These are phyloP conservation scores for Stegostoma tigrinum DNA, from an alignment of 2,113 vertebrate species.

Conservation along the genomic window DNA sequence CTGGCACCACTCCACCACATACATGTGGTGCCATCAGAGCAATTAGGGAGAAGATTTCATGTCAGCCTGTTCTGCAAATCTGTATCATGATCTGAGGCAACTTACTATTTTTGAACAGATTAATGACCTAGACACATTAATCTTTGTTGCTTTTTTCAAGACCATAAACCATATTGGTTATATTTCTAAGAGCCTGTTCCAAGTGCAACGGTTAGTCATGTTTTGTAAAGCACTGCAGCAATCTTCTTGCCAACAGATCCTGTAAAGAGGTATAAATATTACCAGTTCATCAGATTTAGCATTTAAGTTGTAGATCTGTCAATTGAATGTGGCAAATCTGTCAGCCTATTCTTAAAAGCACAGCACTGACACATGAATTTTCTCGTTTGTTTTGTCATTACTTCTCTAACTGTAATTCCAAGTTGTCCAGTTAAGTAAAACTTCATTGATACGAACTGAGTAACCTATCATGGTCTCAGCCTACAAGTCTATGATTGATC, in stretches of 20 bases:
- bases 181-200: neutral
- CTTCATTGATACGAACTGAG: neutral
- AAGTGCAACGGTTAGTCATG: neutral
- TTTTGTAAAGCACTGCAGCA: neutral
- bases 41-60: neutral
- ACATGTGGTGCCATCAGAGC: neutral
- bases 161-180: neutral
- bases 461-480: neutral
- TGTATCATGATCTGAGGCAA: neutral
- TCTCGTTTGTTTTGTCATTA: neutral
- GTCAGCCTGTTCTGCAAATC: slow-evolving; percentile 3
- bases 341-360: neutral
- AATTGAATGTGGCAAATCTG: neutral
- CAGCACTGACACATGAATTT: neutral
- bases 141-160: neutral
- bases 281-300: neutral
- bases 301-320: neutral
- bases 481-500: neutral
- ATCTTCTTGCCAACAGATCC: neutral
- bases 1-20: neutral
- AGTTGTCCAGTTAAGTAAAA: neutral
- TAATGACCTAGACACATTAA: neutral
- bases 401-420: neutral
- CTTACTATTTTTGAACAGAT: neutral
- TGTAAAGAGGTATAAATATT: neutral